These are phyloP conservation scores for Zaprionus lineosus DNA, from an alignment of 2,888 invertebrate species.

Conservation along the genomic window DNA sequence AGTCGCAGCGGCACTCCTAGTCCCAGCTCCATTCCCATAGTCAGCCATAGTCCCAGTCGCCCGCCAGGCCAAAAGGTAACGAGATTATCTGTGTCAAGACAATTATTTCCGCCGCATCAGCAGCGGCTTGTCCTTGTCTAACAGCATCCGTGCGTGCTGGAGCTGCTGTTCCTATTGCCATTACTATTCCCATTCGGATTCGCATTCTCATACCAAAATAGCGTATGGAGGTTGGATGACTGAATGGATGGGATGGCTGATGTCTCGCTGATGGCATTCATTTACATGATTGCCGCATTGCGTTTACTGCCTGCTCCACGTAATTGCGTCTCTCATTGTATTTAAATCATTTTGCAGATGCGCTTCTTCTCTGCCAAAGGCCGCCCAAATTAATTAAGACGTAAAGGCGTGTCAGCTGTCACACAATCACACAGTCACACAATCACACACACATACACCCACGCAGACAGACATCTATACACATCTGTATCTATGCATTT, in stretches of 20 bases:
- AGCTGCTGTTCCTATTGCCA: conserved; percentile 10
- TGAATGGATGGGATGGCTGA: conserved; percentile 37
- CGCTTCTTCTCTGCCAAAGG: conserved; percentile 13
- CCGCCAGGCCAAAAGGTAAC: conserved; percentile 72
- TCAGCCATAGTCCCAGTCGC: too few relatives aligned
- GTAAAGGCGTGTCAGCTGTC: conserved; percentile 46
- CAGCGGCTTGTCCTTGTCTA: conserved; percentile 53
- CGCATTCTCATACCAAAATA: conserved; percentile 8
- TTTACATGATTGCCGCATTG: conserved; percentile 80
- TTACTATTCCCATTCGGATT: background rate
- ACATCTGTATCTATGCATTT: background rate
- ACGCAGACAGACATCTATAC: background rate
- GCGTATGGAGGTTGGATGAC: conserved; percentile 12
- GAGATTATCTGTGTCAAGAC: conserved; percentile 80
- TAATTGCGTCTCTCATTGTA: conserved; percentile 55
- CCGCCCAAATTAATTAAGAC: conserved; percentile 65
- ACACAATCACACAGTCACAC: conserved; percentile 17
- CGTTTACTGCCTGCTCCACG: conserved; percentile 59
- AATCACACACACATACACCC: conserved; percentile 4
- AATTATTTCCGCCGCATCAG: conserved; percentile 79
- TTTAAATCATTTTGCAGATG: conserved; percentile 57
- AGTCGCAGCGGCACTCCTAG: background rate
- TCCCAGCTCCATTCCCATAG: background rate
- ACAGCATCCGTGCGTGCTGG: conserved; percentile 63
- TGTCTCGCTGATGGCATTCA: conserved; percentile 64